Base-by-base conservation (phyloP, 1,140 invertebrate genomes). In the Ceratitis capitata region DNA sequence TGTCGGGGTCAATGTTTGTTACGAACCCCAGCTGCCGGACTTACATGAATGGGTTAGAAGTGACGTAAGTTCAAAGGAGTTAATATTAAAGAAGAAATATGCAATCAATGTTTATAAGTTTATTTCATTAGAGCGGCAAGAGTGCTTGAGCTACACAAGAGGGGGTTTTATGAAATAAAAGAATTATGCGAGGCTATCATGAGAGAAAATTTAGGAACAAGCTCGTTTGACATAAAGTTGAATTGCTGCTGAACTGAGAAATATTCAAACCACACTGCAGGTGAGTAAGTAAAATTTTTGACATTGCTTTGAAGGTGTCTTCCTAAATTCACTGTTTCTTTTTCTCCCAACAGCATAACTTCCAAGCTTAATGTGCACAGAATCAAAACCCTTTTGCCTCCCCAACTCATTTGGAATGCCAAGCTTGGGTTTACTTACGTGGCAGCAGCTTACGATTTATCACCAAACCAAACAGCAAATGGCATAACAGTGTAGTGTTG, bases 71-170 rank as follows among this genome's bases (percentile, higher is more conserved):
- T 5, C 39, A n/a, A 16, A 7, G 23, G 26, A n/a, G n/a, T 10
- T 23, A n/a, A n/a, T 69, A 32, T 32, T 58, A 26, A 6, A 2
- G 1, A 23, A 1, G 32, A 69, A 78, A 78, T 78, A 47, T 78
- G 69, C 19, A 78, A 78, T 78, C 39, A 78, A 78, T 78, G 69
- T 78, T 53, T 78, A 42, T 45, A 45, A 78, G 69, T 78, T 78
- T 78, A 78, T 78, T 78, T 42, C 39, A 45, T 35, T 35, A 23
- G 0, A n/a, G 2, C 10, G 29, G 0, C n/a, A 45, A 23, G 69
- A 10, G 2, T 78, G n/a, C 12, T 78, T 45, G 39, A 78, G 39
- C 39, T 45, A 10, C 29, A 23, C 3, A 12, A 10, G 12, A 32
- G 2, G 0, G n/a, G 1, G 26, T 3, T n/a, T n/a, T n/a, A n/a